Conservation (phyloP, 1,140 invertebrate genomes). For the Bombus fervidus region DNA sequence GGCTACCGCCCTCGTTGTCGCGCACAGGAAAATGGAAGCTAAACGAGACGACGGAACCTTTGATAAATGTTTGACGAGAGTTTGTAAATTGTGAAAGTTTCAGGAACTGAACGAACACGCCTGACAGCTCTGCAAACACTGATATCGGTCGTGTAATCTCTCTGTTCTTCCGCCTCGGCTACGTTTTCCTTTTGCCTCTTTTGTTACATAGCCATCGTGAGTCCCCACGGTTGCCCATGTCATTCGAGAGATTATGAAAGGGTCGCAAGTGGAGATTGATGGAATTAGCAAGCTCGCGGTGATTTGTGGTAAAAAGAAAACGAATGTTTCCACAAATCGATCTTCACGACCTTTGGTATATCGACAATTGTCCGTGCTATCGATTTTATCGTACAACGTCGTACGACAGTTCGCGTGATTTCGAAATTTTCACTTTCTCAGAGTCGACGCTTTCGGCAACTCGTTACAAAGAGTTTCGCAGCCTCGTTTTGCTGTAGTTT, state of each 20-base stretch:
- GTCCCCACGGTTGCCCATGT: neutral
- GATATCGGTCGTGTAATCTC: conserved; percentile 21
- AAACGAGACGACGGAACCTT: conserved; percentile 33
- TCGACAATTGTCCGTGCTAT: no score
- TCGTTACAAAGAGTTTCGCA: no score
- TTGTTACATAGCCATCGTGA: neutral
- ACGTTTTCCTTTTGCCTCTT: neutral
- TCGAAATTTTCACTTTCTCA: no score
- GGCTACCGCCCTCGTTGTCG: conserved; percentile 7
- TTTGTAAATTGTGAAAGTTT: conserved; percentile 29
- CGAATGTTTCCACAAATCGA: neutral
- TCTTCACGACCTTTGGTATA: neutral
- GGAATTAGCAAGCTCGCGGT: neutral
- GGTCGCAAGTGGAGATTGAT: neutral
- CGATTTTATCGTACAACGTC: no score
- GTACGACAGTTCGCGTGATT: no score
- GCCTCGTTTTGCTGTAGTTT: no score
- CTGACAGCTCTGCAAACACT: conserved; percentile 16
- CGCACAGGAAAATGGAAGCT: conserved; percentile 18
- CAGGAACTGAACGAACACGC: neutral
- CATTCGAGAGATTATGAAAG: neutral
- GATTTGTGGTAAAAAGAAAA: neutral
- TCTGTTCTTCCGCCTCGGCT: neutral
- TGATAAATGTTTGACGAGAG: conserved; percentile 42
- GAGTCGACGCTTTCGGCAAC: no score